phyloP scores from a whole-genome alignment of 2,888 invertebrate species.

The Nomada ferruginata region DNA sequence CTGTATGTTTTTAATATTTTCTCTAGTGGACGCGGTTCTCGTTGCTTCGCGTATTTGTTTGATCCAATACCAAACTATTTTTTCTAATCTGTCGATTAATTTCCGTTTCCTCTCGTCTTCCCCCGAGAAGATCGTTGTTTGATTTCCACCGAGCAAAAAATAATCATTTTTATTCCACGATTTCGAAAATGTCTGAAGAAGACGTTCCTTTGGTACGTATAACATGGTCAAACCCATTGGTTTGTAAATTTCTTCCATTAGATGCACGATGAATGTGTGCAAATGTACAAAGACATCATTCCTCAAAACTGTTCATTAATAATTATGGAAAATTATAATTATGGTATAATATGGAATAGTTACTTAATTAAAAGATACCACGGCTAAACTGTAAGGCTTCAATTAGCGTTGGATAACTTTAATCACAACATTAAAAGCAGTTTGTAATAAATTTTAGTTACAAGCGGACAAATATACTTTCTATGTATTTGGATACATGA shows the following conservation, averaged over 20 bases:
- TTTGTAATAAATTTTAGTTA: too few relatives aligned
- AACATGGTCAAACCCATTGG: constrained; percentile 85
- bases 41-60: constrained; percentile 85
- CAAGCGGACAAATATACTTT: background rate
- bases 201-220: constrained; percentile 86
- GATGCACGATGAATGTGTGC: constrained; percentile 85
- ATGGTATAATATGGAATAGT: background rate
- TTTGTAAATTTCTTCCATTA: constrained; percentile 86
- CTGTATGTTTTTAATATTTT: constrained; percentile 71
- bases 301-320: constrained; percentile 70
- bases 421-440: too few relatives aligned
- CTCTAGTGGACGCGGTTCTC: constrained; percentile 68
- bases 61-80: constrained; percentile 84
- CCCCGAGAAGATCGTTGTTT: background rate
- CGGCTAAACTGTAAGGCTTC: too few relatives aligned
- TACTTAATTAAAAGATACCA: too few relatives aligned
- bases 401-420: too few relatives aligned
- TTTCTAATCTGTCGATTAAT: constrained; percentile 76
- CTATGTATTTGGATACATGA: constrained; percentile 77
- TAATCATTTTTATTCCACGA: background rate
- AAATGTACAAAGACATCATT: constrained; percentile 85
- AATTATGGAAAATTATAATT: background rate
- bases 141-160: constrained; percentile 29
- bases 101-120: constrained; percentile 49
- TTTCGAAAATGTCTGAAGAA: constrained; percentile 82